phyloP scores from a whole-genome alignment of 1,140 invertebrate species.

The Ruditapes philippinarum region DNA sequence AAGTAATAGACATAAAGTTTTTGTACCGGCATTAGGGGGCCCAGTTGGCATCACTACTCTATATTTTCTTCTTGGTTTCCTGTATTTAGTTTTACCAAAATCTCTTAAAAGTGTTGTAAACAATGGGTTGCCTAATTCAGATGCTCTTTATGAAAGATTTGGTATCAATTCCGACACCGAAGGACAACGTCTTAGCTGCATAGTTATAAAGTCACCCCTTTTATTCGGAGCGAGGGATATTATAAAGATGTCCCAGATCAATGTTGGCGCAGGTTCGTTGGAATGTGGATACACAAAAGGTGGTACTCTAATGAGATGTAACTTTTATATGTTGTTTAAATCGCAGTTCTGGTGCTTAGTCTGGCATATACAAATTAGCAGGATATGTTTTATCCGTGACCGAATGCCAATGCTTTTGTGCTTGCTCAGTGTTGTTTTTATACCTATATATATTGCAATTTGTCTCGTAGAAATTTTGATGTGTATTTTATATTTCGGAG shows the following conservation, averaged over 20 bases:
- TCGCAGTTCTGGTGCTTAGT: neutral
- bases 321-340: slow-evolving; percentile 35
- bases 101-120: slow-evolving; percentile 13
- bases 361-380: neutral
- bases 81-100: neutral
- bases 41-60: neutral
- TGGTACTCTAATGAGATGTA: neutral
- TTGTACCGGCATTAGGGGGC: slow-evolving; percentile 18
- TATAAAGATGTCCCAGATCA: neutral
- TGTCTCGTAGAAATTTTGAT: neutral
- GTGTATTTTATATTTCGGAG: slow-evolving; percentile 14
- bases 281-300: slow-evolving; percentile 23
- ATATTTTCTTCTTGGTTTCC: neutral
- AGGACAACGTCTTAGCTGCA: neutral
- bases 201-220: neutral
- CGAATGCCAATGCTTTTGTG: neutral
- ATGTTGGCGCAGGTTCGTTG: neutral
- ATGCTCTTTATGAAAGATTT: no score
- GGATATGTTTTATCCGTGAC: neutral
- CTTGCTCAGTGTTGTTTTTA: neutral
- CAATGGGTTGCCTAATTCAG: slow-evolving; percentile 2
- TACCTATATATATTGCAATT: neutral
- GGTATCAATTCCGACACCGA: neutral
- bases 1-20: neutral
- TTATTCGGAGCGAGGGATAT: slow-evolving; percentile 32